Conservation (phyloP, 1,140 invertebrate species). For the Copidosoma floridanum region DNA sequence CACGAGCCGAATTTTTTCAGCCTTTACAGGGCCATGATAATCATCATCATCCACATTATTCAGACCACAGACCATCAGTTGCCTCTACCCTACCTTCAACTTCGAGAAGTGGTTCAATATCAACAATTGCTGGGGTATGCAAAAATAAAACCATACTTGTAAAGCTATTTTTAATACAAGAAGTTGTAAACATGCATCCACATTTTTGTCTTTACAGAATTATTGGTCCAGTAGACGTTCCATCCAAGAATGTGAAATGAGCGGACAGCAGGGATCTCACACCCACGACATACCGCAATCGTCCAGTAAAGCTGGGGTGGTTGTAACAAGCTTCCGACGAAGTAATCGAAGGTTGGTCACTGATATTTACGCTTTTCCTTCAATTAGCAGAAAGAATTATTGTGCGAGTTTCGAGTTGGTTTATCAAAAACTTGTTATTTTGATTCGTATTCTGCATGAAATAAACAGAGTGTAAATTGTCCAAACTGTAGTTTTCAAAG, state of each 20-base stretch:
- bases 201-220: slow-evolving; percentile 48
- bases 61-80: slow-evolving; percentile 40
- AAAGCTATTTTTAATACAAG: too few species aligned
- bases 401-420: too few species aligned
- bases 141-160: too few species aligned
- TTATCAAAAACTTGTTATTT: too few species aligned
- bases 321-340: slow-evolving; percentile 88
- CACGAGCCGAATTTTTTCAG: slow-evolving; percentile 17
- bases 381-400: too few species aligned
- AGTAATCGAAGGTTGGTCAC: slow-evolving; percentile 79
- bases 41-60: slow-evolving; percentile 7
- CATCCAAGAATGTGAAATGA: slow-evolving; percentile 51
- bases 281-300: slow-evolving; percentile 62
- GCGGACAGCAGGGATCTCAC: slow-evolving; percentile 58
- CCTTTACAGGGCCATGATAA: neutral
- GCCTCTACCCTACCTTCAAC: slow-evolving; percentile 37
- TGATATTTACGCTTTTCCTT: too few species aligned
- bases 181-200: too few species aligned
- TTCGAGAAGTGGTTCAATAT: slow-evolving; percentile 40
- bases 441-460: too few species aligned
- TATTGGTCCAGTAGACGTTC: slow-evolving; percentile 53
- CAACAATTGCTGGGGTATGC: slow-evolving; percentile 27
- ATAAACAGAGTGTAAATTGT: too few species aligned
- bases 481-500: too few species aligned
- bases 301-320: slow-evolving; percentile 78